Percentiles rank a stretch among this genome's conserved stretches.
Evolutionary conservation across 37 sponge, comb jelly and placozoan species (phyloP).

Genomic region (Bolinopsis microptera): DNA sequence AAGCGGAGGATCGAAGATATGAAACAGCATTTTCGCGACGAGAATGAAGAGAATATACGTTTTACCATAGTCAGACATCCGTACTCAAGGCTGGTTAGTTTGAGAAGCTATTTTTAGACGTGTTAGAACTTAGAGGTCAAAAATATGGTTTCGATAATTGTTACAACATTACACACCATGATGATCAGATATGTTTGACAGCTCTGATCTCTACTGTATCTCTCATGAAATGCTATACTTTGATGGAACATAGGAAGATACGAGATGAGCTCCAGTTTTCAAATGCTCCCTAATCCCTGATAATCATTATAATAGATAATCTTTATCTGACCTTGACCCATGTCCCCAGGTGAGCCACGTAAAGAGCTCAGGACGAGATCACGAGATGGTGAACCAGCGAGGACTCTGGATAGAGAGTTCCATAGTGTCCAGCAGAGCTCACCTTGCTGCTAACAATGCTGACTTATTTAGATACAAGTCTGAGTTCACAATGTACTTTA

Average conservation of each 20-base stretch:
- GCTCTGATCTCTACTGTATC: too few relatives aligned
- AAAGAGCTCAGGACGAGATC: not conserved
- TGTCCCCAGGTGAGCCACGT: constrained; percentile 54
- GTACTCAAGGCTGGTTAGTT: constrained; percentile 7
- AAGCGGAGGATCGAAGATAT: not conserved
- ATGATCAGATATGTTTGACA: too few relatives aligned
- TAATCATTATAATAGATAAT: too few relatives aligned
- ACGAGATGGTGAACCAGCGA: not conserved
- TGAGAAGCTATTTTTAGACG: not conserved
- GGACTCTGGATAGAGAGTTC: not conserved
- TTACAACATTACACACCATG: too few relatives aligned
- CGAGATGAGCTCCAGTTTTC: too few relatives aligned
- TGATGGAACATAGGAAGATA: too few relatives aligned
- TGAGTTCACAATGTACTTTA: not conserved
- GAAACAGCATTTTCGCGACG: not conserved
- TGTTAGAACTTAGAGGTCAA: not conserved
- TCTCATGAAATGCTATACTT: too few relatives aligned
- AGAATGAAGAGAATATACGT: constrained; percentile 4
- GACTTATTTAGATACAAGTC: not conserved
- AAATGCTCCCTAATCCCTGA: too few relatives aligned
- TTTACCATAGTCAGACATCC: constrained; percentile 41
- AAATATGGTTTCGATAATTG: too few relatives aligned
- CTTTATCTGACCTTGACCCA: too few relatives aligned
- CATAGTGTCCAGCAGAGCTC: not conserved
- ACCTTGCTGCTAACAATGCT: not conserved